Evolutionary conservation across 2,113 vertebrate genomes (phyloP).

Genomic region (Pelusios castaneus): DNA sequence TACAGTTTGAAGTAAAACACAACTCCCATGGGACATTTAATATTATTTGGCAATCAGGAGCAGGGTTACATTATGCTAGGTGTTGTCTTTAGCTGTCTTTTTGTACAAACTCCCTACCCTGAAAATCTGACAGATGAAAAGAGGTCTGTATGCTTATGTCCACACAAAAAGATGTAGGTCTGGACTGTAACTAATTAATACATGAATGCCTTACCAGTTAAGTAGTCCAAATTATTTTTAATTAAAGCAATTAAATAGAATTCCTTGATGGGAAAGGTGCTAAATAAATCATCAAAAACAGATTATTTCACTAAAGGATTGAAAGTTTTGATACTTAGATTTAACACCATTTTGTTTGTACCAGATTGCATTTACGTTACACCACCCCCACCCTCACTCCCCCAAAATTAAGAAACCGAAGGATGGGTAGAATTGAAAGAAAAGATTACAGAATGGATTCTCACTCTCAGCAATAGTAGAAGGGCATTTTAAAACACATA

Average conservation of each 20-base stretch:
- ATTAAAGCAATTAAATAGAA: background rate
- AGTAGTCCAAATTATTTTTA: background rate
- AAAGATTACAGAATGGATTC: accelerated
- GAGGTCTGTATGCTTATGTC: background rate
- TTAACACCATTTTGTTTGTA: background rate
- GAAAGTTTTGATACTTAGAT: accelerated
- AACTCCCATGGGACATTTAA: background rate
- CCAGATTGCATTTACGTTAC: background rate
- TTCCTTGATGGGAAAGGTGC: background rate
- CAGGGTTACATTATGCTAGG: background rate
- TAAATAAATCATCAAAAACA: background rate
- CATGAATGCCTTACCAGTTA: background rate
- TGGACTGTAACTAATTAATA: background rate
- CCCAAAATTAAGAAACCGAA: background rate
- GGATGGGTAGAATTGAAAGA: background rate
- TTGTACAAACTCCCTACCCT: background rate
- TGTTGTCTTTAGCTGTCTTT: too few relatives aligned
- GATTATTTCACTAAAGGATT: background rate
- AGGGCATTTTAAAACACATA: accelerated
- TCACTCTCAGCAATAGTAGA: accelerated
- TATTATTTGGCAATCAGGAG: background rate
- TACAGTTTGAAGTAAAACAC: background rate
- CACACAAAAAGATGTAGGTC: background rate
- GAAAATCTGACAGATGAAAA: background rate
- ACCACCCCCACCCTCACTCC: too few relatives aligned